phyloP scores from a whole-genome alignment of 2,888 invertebrate species.

The Brachyptera putata region DNA sequence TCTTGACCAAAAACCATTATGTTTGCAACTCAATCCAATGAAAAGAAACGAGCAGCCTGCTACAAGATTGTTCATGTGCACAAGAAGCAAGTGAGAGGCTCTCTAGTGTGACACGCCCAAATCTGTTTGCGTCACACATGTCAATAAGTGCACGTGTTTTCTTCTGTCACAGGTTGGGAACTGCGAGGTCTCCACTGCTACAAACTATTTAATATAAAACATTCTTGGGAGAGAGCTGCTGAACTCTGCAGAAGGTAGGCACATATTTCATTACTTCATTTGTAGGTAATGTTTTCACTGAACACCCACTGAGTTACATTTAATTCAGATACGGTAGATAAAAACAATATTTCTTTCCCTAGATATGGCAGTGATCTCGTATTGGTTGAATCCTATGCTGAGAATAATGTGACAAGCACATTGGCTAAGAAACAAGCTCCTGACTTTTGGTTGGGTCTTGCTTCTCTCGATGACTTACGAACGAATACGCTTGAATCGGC shows the following conservation, averaged over 20 bases:
- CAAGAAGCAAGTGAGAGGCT: too few relatives aligned
- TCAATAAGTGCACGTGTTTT: too few relatives aligned
- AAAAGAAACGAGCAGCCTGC: too few relatives aligned
- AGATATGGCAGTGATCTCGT: slow-evolving; percentile 95
- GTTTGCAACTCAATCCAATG: too few relatives aligned
- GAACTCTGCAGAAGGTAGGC: slow-evolving; percentile 89
- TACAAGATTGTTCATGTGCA: too few relatives aligned
- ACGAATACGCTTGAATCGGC: slow-evolving; percentile 95
- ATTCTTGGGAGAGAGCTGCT: slow-evolving; percentile 94
- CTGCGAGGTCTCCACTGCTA: slow-evolving; percentile 87
- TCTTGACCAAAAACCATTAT: too few relatives aligned
- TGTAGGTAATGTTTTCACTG: background rate
- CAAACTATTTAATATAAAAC: slow-evolving; percentile 92
- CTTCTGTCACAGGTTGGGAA: slow-evolving; percentile 97
- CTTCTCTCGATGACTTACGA: slow-evolving; percentile 84
- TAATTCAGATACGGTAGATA: too few relatives aligned
- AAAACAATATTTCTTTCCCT: too few relatives aligned
- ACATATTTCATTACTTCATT: background rate
- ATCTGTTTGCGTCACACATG: too few relatives aligned
- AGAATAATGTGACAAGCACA: slow-evolving; percentile 85
- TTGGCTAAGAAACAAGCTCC: slow-evolving; percentile 55
- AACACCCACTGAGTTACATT: too few relatives aligned
- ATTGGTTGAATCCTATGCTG: slow-evolving; percentile 82
- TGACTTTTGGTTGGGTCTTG: slow-evolving; percentile 87
- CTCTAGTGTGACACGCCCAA: too few relatives aligned